Base-by-base conservation (phyloP, 1,140 invertebrate species). In the Schmidtea mediterranea region DNA sequence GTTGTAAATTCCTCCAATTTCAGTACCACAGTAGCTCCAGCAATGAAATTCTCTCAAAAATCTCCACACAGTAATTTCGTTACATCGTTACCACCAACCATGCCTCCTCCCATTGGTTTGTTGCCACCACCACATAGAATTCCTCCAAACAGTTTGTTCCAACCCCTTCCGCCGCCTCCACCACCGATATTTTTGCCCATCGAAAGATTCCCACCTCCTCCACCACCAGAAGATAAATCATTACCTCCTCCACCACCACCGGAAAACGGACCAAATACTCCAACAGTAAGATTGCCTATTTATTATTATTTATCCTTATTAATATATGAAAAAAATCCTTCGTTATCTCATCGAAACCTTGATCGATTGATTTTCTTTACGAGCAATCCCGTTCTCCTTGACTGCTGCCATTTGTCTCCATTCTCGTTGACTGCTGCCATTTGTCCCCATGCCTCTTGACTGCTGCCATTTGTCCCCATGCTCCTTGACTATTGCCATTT, bases 41-140 rank as follows among this genome's bases (percentile, higher is more conserved):
- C 22, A 16, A 5, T 6, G 6, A 21, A 22, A n/a, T 49, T 43
- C 43, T 37, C 22, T 41, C 40, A 43, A 49, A 21, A 24, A 41
- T 49, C 12, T 3, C 49, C 16, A 41, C 15, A n/a, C 36, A 13
- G 2, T 37, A 10, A 49, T 51, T 24, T 36, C 36, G n/a, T 26
- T 52, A 8, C 50, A 47, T 24, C 22, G 24, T 9, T 45, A 6
- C 49, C 26, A 26, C 47, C 41, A 36, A 48, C 49, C 5, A 40
- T 48, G 13, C 47, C 22, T 10, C 48, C 43, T 3, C 48, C 48
- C 19, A 36, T 36, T 43, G 48, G 39, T 15, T 46, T 45, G 6
- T 49, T 49, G 26, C 53, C 51, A 10, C 47, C 50, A 15, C 46
- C 15, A 41, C 55, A 26, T 36, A 39, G 49, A 48, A 36, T 12